phyloP scores from a whole-genome alignment of 2,797 vertebrate genomes.

The Acrossocheilus wenchowensis region DNA sequence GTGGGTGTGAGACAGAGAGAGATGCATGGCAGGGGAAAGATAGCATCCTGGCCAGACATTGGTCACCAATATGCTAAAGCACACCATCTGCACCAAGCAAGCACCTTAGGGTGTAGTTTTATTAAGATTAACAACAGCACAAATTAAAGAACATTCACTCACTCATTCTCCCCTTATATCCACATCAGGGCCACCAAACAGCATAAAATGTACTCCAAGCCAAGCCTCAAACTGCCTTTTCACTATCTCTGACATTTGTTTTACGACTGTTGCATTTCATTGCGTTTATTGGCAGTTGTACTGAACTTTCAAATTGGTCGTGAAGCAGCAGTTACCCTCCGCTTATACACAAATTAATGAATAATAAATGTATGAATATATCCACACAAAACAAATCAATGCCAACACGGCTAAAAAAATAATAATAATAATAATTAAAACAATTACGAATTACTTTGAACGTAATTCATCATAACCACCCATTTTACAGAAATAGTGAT shows the following conservation, averaged over 20 bases:
- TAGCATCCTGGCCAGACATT: slow-evolving; percentile 54
- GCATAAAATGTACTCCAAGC: neutral
- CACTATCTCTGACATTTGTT: neutral
- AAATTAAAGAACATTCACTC: slow-evolving; percentile 37
- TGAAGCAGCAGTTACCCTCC: neutral
- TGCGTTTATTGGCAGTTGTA: neutral
- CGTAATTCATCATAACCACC: neutral
- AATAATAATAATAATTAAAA: no score
- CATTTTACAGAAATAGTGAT: neutral
- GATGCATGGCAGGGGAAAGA: slow-evolving; percentile 22
- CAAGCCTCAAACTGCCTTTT: neutral
- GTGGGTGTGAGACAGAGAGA: slow-evolving; percentile 43
- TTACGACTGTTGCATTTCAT: neutral
- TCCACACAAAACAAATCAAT: neutral
- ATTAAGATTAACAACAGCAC: slow-evolving; percentile 36
- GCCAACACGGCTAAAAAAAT: neutral
- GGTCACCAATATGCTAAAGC: slow-evolving; percentile 22
- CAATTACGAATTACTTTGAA: neutral
- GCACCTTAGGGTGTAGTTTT: slow-evolving; percentile 51
- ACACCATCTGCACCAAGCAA: slow-evolving; percentile 45
- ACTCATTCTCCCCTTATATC: slow-evolving; percentile 24
- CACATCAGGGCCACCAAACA: slow-evolving; percentile 12
- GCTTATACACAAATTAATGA: neutral
- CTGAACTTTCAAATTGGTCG: neutral
- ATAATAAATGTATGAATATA: neutral